Evolutionary conservation across 2,797 vertebrate species (phyloP).

Genomic region (Delichon dasypus): DNA sequence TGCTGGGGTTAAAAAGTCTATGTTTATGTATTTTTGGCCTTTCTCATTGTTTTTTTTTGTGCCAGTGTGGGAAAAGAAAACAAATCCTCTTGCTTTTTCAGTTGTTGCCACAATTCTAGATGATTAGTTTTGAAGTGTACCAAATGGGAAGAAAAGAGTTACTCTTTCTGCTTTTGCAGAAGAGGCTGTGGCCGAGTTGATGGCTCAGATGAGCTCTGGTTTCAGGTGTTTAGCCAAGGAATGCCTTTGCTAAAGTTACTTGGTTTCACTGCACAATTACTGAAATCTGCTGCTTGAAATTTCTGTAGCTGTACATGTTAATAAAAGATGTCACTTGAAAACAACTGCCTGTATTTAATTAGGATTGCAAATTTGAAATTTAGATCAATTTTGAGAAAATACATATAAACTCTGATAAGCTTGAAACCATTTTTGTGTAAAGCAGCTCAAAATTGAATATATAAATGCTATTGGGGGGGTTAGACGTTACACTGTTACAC

Average conservation of each 20-base stretch:
- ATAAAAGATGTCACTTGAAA: background rate
- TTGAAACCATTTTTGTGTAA: background rate
- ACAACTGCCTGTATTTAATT: background rate
- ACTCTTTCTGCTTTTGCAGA: background rate
- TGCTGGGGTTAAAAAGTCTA: background rate
- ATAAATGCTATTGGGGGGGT: fast-evolving
- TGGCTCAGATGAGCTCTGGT: background rate
- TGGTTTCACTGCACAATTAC: background rate
- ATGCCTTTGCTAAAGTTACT: background rate
- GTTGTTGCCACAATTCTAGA: background rate
- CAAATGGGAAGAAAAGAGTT: background rate
- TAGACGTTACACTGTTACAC: background rate
- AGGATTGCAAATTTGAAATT: background rate
- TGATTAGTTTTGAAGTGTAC: background rate
- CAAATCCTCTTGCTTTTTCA: background rate
- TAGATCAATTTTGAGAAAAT: background rate
- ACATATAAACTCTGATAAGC: background rate
- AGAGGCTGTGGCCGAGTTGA: background rate
- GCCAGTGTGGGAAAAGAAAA: background rate
- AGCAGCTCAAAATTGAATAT: background rate
- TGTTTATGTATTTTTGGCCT: background rate
- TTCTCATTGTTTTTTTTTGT: background rate
- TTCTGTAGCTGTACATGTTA: background rate
- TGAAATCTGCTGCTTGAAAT: background rate
- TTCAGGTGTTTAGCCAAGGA: background rate